Conservation (phyloP, 1,140 invertebrate genomes). For the Diprion similis region DNA sequence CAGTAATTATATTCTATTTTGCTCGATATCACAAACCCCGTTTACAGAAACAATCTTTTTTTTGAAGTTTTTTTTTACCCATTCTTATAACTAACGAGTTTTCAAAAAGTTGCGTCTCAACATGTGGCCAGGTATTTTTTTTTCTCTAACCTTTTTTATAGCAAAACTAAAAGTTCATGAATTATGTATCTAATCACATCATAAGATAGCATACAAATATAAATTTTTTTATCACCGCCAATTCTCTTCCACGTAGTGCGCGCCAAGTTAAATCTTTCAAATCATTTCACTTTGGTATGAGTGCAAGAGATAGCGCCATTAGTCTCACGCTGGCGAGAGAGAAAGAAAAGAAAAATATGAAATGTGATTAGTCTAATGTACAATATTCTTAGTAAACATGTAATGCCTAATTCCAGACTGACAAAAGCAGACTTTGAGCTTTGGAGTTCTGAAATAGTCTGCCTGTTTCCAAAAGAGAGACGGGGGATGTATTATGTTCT, state of each 20-base stretch:
- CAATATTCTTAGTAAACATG: neutral
- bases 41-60: neutral
- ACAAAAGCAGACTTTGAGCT: neutral
- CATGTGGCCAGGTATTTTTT: neutral
- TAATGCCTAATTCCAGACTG: neutral
- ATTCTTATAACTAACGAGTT: neutral
- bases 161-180: no score
- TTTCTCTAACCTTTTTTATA: no score
- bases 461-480: neutral
- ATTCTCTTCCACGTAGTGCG: neutral
- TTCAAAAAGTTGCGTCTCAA: neutral
- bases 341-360: no score
- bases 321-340: no score
- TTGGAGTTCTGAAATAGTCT: neutral
- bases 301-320: neutral
- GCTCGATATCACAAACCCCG: neutral
- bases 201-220: neutral
- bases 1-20: neutral
- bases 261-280: neutral
- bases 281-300: neutral
- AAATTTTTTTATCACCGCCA: neutral
- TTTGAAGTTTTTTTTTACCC: neutral
- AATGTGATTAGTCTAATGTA: neutral
- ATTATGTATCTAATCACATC: no score
- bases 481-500: neutral